Conservation (phyloP, 2,888 invertebrate genomes). For the Epirrita christyi region DNA sequence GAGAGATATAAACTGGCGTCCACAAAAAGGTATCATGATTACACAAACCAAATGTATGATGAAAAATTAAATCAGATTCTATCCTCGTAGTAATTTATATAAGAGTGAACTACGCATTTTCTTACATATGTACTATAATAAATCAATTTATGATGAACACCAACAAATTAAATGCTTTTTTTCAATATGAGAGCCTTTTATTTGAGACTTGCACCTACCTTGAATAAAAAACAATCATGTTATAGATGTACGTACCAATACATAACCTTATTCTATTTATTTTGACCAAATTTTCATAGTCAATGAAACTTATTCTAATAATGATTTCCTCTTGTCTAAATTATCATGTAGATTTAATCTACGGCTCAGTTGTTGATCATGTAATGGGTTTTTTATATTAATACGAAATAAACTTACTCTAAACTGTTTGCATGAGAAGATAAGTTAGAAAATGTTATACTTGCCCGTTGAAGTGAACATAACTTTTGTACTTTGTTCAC, state of each 20-base stretch:
- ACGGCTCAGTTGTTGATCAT: constrained; percentile 53
- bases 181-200: constrained; percentile 51
- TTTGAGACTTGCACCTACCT: constrained; percentile 76
- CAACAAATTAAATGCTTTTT: constrained; percentile 35
- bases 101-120: constrained; percentile 48
- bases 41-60: constrained; percentile 49
- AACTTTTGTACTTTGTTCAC: constrained; percentile 60
- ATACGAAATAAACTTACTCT: constrained; percentile 55
- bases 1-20: constrained; percentile 66
- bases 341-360: constrained; percentile 76
- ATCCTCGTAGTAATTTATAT: constrained; percentile 62
- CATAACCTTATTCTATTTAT: constrained; percentile 21
- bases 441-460: constrained; percentile 59
- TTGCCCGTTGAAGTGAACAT: constrained; percentile 55
- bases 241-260: neutral
- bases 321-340: constrained; percentile 60
- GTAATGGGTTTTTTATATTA: constrained; percentile 44
- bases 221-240: constrained; percentile 13
- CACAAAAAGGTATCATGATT: constrained; percentile 67
- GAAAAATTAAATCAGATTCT: constrained; percentile 68
- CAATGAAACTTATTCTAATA: constrained; percentile 65
- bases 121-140: constrained; percentile 34
- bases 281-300: constrained; percentile 47
- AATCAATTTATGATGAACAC: constrained; percentile 23
- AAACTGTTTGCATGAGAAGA: constrained; percentile 44